Evolutionary conservation across 2,888 invertebrate species (phyloP).

Genomic region (Leucozona laternaria): DNA sequence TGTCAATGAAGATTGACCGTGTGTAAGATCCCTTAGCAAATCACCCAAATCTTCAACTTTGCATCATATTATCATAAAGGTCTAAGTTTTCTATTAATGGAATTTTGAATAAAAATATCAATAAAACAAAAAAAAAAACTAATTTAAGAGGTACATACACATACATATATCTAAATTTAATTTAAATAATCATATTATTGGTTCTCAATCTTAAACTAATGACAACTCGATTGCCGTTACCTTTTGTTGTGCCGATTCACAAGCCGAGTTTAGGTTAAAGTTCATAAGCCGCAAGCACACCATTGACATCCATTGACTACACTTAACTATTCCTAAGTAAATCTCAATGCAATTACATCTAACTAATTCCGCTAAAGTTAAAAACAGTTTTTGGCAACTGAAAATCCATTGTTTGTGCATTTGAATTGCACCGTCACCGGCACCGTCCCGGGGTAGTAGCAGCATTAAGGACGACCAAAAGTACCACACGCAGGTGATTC

Average conservation of each 20-base stretch:
- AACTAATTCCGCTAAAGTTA: constrained; percentile 68
- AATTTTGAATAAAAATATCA: not conserved
- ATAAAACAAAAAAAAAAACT: not conserved
- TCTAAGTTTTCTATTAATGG: no score
- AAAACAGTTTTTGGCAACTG: constrained; percentile 74
- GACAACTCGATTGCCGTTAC: constrained; percentile 18
- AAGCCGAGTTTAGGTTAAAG: constrained; percentile 1
- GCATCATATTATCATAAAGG: no score
- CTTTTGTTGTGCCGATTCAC: constrained; percentile 33
- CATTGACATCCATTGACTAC: constrained; percentile 24
- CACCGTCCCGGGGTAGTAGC: not conserved
- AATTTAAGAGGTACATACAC: not conserved
- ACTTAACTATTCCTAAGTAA: constrained; percentile 42
- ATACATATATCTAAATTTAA: not conserved
- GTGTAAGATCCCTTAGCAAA: no score
- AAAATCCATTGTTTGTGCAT: constrained; percentile 57
- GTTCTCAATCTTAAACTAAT: constrained; percentile 55
- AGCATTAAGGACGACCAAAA: not conserved
- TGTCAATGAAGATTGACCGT: no score
- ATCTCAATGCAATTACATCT: constrained; percentile 70
- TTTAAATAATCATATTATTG: constrained; percentile 10
- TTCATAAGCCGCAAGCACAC: constrained; percentile 37
- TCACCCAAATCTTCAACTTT: no score
- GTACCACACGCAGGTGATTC: constrained; percentile 36
- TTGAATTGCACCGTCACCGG: not conserved